Base-by-base conservation (phyloP, 2,113 vertebrate genomes). In the Rutilus rutilus region DNA sequence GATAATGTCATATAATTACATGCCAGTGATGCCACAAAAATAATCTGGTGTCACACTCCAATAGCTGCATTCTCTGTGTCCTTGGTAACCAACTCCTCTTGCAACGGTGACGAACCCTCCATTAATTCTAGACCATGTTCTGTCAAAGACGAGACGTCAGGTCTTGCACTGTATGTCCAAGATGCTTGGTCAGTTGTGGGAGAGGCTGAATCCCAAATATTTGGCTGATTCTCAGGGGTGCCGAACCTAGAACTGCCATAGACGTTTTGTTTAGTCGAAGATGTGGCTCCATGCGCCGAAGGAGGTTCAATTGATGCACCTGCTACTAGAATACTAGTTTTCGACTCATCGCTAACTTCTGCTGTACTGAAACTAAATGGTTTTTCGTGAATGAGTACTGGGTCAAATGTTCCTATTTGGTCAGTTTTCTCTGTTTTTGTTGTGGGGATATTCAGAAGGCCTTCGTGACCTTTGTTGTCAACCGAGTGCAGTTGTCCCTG, bases 261-360 rank as follows among this genome's bases (percentile, higher is more conserved):
- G 12, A 73, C 10, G 1, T 36, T 30, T 36, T 71, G 78, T 75
- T 83, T 50, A 11, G 62, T 10, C 52, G 9, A 64, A 19, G 23
- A 57, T 19, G 82, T 81, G 57, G 45, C 30, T 73, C 25, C 83
- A 64, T 83, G 85, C 1, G 84, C 87, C 27, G 23, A 52, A 50
- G 84, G 14, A 87, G 88, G 79, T 86, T 86, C 33, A 74, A 78
- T 65, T 86, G 88, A 73, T 89, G 89, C 54, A 85, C 89, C 25
- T 69, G 78, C 67, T 54, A 33, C 64, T 10, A 15, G 83, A 60
- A 85, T 88, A 50, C 86, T 86, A 57, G 50, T 52, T 36, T 86
- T 5, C 2, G 88, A 73, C 8, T 62, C 33, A 1, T 45, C 54
- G 36, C 27, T 78, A 12, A 65, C 69, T 78, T 82, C 12, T 27